Evolutionary conservation across 2,113 vertebrate genomes (phyloP).

Genomic region (Sebastes schlegelii): DNA sequence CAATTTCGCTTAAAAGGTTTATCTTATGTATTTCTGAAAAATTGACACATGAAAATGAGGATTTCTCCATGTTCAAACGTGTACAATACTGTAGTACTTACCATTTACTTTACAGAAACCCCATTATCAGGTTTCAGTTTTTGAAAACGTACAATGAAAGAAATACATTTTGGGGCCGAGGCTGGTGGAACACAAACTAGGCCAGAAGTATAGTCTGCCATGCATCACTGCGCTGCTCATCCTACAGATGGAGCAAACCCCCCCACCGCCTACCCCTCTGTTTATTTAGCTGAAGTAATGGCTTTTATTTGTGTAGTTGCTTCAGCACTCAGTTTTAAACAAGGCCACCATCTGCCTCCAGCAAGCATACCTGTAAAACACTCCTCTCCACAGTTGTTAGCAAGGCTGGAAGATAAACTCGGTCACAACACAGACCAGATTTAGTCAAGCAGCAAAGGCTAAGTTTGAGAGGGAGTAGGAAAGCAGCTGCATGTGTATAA

Average conservation of each 20-base stretch:
- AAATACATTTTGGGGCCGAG: conserved; percentile 2
- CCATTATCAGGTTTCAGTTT: too few species aligned
- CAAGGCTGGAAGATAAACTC: conserved; percentile 17
- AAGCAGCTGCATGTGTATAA: neutral
- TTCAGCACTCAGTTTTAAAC: conserved; percentile 45
- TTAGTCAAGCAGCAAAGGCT: neutral
- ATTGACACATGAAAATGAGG: neutral
- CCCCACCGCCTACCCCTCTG: conserved; percentile 29
- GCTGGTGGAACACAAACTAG: conserved; percentile 49
- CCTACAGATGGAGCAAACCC: conserved; percentile 50
- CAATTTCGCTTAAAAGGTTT: neutral
- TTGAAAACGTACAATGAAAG: neutral
- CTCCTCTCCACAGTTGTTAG: conserved; percentile 23
- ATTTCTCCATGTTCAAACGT: neutral
- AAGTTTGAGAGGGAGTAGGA: too few species aligned
- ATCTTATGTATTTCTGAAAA: neutral
- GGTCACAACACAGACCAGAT: neutral
- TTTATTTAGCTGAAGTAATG: conserved; percentile 74
- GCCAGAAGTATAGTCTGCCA: conserved; percentile 38
- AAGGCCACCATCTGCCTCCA: conserved; percentile 69
- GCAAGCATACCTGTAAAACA: conserved; percentile 50
- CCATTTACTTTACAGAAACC: too few species aligned
- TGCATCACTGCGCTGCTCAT: conserved; percentile 51
- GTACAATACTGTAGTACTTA: too few species aligned
- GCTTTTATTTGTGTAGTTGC: conserved; percentile 62